phyloP scores from a whole-genome alignment of 92 coral and sea anemone genomes.

The Epizoanthus scotinus region DNA sequence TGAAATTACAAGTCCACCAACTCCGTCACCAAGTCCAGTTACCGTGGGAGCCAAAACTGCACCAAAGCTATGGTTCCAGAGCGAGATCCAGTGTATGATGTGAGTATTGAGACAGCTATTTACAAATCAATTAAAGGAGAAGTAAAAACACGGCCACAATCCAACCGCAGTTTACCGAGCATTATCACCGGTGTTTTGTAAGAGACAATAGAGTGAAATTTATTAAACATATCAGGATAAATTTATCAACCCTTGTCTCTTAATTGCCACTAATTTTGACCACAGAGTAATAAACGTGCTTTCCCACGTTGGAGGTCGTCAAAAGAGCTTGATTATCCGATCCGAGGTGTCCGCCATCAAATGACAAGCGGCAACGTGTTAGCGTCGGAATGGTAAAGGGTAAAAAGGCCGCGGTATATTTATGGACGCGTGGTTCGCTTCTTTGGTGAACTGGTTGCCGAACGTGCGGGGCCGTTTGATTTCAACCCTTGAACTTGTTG shows the following conservation, averaged over 20 bases:
- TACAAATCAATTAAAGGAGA: constrained; percentile 42
- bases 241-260: constrained; percentile 26
- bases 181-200: constrained; percentile 2
- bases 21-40: constrained; percentile 79
- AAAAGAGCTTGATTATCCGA: constrained; percentile 16
- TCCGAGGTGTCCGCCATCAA: neutral
- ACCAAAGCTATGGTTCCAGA: constrained; percentile 95
- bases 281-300: constrained; percentile 5
- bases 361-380: constrained; percentile 27
- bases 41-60: constrained; percentile 61
- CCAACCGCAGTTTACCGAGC: constrained; percentile 20
- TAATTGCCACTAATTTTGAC: constrained; percentile 33
- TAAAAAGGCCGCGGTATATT: constrained; percentile 25
- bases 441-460: constrained; percentile 16
- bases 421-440: constrained; percentile 15
- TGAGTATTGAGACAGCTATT: constrained; percentile 62
- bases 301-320: constrained; percentile 40
- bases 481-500: constrained; percentile 50
- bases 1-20: constrained; percentile 66
- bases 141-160: constrained; percentile 37
- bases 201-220: constrained; percentile 1
- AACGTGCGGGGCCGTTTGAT: constrained; percentile 62
- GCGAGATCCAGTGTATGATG: constrained; percentile 97
- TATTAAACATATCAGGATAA: constrained; percentile 2
- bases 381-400: neutral